phyloP scores from a whole-genome alignment of 2,888 invertebrate species.

The Busseola fusca region DNA sequence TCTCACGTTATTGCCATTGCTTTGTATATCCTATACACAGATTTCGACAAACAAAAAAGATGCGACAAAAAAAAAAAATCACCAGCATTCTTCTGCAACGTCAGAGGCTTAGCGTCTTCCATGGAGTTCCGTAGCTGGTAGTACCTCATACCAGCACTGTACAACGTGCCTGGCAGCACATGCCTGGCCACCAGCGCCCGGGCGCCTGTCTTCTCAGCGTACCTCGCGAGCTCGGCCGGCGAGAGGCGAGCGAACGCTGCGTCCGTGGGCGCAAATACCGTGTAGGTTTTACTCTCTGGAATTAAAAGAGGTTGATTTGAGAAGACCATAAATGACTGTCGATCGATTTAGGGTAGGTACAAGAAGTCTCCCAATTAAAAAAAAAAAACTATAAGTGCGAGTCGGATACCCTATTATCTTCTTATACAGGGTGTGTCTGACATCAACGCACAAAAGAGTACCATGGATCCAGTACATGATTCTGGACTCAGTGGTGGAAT shows the following conservation, averaged over 20 bases:
- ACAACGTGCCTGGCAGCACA: constrained; percentile 93
- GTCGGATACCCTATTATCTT: too few species aligned
- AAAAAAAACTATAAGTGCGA: too few species aligned
- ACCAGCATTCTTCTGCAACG: constrained; percentile 94
- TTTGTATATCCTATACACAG: background rate
- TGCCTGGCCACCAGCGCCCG: constrained; percentile 93
- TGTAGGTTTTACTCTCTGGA: constrained; percentile 94
- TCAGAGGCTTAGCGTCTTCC: constrained; percentile 92
- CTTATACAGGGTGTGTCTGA: too few species aligned
- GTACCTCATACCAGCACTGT: constrained; percentile 96
- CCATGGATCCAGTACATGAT: too few species aligned
- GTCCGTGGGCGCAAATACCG: constrained; percentile 95
- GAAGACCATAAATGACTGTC: background rate
- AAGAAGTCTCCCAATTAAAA: too few species aligned
- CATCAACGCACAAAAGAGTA: too few species aligned
- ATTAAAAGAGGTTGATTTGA: constrained; percentile 26
- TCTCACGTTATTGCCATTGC: too few species aligned
- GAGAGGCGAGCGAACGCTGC: constrained; percentile 92
- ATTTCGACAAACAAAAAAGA: background rate
- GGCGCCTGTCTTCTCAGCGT: constrained; percentile 91
- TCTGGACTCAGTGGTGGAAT: too few species aligned
- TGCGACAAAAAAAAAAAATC: constrained; percentile 59
- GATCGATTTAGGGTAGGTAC: too few species aligned
- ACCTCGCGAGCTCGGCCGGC: constrained; percentile 89
- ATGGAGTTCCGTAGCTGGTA: constrained; percentile 95